These are phyloP conservation scores for Pandemis corylana DNA, from an alignment of 2,888 invertebrate species.

Conservation along the genomic window DNA sequence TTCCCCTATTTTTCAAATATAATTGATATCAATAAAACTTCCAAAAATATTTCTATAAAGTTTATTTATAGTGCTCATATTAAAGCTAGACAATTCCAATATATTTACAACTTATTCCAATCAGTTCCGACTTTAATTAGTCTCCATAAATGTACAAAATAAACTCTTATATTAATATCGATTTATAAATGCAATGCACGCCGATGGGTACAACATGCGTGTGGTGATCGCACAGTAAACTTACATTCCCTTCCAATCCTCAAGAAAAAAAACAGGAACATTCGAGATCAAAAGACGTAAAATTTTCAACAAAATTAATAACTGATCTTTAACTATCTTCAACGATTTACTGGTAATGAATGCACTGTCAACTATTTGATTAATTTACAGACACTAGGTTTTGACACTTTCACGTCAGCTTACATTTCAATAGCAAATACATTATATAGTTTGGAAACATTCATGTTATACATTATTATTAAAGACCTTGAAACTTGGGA, in stretches of 20 bases:
- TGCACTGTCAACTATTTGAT: not conserved
- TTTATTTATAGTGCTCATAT: constrained; percentile 55
- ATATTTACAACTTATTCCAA: constrained; percentile 79
- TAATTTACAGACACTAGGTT: not conserved
- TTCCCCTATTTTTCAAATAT: not conserved
- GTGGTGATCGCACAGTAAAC: constrained; percentile 17
- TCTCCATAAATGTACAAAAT: constrained; percentile 61
- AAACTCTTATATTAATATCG: constrained; percentile 26
- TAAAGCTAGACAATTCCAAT: constrained; percentile 66
- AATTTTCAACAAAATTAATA: not conserved
- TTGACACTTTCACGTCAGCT: not conserved
- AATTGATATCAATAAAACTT: constrained; percentile 27
- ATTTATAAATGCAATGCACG: constrained; percentile 54
- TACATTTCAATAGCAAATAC: not conserved
- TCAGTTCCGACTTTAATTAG: constrained; percentile 79
- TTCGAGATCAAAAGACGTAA: constrained; percentile 43
- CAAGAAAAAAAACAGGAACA: constrained; percentile 22
- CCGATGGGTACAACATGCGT: constrained; percentile 33
- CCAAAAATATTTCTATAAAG: constrained; percentile 38
- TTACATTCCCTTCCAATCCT: constrained; percentile 24
- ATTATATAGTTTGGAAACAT: not conserved
- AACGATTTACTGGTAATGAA: not conserved
- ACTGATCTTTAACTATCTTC: not conserved
- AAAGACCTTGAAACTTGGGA: not conserved
- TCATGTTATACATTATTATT: not conserved